phyloP scores from a whole-genome alignment of 2,888 invertebrate species.

The Xylota segnis region DNA sequence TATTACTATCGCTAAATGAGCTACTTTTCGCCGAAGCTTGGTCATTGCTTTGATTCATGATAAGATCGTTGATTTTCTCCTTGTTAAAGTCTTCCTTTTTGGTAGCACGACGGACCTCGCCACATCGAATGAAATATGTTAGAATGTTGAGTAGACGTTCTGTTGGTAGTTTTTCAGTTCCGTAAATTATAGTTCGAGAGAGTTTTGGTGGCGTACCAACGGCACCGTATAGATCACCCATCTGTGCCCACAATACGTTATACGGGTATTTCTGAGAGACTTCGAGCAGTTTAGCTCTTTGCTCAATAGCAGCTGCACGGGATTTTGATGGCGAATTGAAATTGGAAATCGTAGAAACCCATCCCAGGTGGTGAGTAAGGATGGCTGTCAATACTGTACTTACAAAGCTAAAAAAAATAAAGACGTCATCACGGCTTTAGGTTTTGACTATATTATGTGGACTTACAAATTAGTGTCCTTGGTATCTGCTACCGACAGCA shows the following conservation, averaged over 20 bases:
- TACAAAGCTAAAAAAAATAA: slow-evolving; percentile 90
- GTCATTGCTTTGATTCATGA: slow-evolving; percentile 57
- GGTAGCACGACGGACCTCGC: slow-evolving; percentile 87
- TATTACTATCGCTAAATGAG: slow-evolving; percentile 48
- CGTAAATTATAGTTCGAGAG: slow-evolving; percentile 92
- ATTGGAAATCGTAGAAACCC: slow-evolving; percentile 92
- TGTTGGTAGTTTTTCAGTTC: slow-evolving; percentile 87
- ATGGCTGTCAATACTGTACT: slow-evolving; percentile 95
- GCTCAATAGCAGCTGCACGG: slow-evolving; percentile 81
- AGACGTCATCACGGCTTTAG: slow-evolving; percentile 25
- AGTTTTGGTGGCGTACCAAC: slow-evolving; percentile 91
- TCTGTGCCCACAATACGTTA: slow-evolving; percentile 96
- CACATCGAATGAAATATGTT: slow-evolving; percentile 95
- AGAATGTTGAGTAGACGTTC: slow-evolving; percentile 91
- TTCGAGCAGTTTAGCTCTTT: slow-evolving; percentile 85
- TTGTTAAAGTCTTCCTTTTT: slow-evolving; percentile 84
- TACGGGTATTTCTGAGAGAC: slow-evolving; percentile 89
- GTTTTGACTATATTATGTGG: slow-evolving; percentile 4
- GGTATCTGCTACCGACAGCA: slow-evolving; percentile 90
- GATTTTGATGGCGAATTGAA: slow-evolving; percentile 81
- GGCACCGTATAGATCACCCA: slow-evolving; percentile 94
- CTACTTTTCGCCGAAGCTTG: slow-evolving; percentile 40
- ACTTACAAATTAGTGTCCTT: slow-evolving; percentile 96
- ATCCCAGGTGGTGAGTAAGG: slow-evolving; percentile 95
- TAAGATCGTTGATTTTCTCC: slow-evolving; percentile 79